These are phyloP conservation scores for Sinotaia quadrata DNA, from an alignment of 2,888 invertebrate species.

Conservation along the genomic window DNA sequence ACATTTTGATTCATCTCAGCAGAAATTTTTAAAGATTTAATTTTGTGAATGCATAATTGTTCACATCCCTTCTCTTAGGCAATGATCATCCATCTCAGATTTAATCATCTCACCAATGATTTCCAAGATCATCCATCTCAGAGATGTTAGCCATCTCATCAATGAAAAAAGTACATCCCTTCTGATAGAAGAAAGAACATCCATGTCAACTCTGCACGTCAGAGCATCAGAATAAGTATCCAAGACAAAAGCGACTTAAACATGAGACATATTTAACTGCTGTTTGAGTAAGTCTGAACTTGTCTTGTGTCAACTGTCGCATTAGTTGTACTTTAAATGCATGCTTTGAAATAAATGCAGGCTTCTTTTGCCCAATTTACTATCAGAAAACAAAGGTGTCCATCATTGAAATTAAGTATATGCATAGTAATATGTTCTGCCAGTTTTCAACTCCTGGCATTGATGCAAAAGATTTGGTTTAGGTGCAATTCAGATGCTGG, in stretches of 20 bases:
- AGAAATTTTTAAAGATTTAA: slow-evolving; percentile 10
- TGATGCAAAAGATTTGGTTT: too few species aligned
- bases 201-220: slow-evolving; percentile 11
- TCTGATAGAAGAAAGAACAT: too few species aligned
- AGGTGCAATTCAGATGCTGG: too few species aligned
- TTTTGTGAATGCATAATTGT: not conserved
- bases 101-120: not conserved
- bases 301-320: not conserved
- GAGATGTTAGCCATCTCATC: too few species aligned
- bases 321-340: not conserved
- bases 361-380: too few species aligned
- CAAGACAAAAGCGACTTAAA: slow-evolving; percentile 21
- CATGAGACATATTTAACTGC: slow-evolving; percentile 23
- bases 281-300: slow-evolving; percentile 28
- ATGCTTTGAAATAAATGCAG: not conserved
- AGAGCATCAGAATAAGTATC: slow-evolving; percentile 12
- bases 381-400: too few species aligned
- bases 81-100: slow-evolving; percentile 2
- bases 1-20: slow-evolving; percentile 21
- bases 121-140: too few species aligned
- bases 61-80: not conserved
- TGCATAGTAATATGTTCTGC: too few species aligned
- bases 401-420: too few species aligned
- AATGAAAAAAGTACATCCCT: too few species aligned
- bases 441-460: too few species aligned